A percentile compares a stretch with the other conserved stretches of the same genome.
Evolutionary conservation across 2,888 invertebrate genomes (phyloP).

Genomic region (Napeogenes sylphis): DNA sequence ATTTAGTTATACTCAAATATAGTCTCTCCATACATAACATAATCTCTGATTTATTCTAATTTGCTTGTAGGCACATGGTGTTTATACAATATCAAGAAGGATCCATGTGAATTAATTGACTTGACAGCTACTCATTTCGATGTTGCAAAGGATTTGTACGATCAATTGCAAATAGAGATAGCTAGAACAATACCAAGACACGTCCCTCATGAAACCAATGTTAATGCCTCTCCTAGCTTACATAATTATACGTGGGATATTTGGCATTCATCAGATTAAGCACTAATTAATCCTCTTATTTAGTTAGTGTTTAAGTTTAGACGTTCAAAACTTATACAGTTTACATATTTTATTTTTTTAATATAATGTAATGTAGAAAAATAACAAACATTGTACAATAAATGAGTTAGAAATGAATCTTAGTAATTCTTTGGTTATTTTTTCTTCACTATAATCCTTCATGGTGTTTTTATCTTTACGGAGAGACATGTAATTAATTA

Average conservation of each 20-base stretch:
- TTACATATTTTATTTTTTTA: too few species aligned
- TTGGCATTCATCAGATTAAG: slow-evolving; percentile 37
- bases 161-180: slow-evolving; percentile 42
- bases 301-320: too few species aligned
- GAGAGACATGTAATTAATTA: too few species aligned
- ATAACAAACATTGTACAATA: too few species aligned
- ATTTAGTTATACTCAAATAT: too few species aligned
- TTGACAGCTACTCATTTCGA: slow-evolving; percentile 45
- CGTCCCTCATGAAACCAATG: slow-evolving; percentile 48
- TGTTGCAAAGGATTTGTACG: slow-evolving; percentile 41
- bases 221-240: slow-evolving; percentile 47
- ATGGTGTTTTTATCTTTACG: too few species aligned
- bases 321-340: too few species aligned
- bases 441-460: too few species aligned
- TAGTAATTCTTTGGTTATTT: too few species aligned
- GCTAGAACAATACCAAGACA: slow-evolving; percentile 46
- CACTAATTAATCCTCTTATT: background rate
- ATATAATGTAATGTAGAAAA: too few species aligned
- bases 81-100: slow-evolving; percentile 56
- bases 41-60: background rate
- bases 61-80: slow-evolving; percentile 50
- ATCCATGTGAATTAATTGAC: slow-evolving; percentile 60
- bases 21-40: background rate
- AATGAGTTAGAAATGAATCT: too few species aligned
- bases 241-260: slow-evolving; percentile 59